Percentiles rank a stretch among this genome's conserved stretches.
Evolutionary conservation across 2,888 invertebrate genomes (phyloP).

Genomic region (Vannuccia rotundouncinata): DNA sequence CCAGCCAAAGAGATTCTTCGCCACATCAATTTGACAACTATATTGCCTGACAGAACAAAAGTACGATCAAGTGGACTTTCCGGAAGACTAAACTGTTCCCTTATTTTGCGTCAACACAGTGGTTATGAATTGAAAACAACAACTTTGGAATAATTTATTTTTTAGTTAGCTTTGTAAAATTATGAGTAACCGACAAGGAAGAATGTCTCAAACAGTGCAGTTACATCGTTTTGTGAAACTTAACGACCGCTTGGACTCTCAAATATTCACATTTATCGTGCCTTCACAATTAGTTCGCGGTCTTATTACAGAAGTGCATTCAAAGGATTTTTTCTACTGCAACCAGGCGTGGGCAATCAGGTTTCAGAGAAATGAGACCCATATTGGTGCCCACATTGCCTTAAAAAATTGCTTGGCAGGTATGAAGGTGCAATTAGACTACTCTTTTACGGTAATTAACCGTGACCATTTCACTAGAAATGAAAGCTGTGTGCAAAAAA

Average conservation of each 20-base stretch:
- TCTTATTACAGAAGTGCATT: constrained; percentile 71
- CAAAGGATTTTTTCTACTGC: constrained; percentile 73
- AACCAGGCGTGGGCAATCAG: constrained; percentile 76
- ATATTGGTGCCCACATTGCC: constrained; percentile 70
- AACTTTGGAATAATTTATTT: no score
- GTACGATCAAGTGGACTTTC: no score
- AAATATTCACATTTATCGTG: constrained; percentile 75
- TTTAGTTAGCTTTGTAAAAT: no score
- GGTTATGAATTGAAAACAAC: no score
- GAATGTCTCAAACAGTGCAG: background rate
- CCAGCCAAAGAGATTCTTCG: no score
- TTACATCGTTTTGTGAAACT: constrained; percentile 70
- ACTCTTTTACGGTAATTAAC: constrained; percentile 69
- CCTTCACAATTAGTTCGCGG: constrained; percentile 71
- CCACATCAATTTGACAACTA: no score
- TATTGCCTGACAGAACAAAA: no score
- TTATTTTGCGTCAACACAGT: no score
- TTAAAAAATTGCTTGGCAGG: constrained; percentile 61
- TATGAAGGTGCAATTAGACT: constrained; percentile 71
- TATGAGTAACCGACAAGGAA: no score
- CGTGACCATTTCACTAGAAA: constrained; percentile 75
- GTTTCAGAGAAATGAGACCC: constrained; percentile 69
- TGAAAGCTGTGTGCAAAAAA: constrained; percentile 71
- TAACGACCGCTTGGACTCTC: constrained; percentile 72
- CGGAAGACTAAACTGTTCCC: no score